phyloP scores from a whole-genome alignment of 2,113 vertebrate genomes.

The Gambusia affinis region DNA sequence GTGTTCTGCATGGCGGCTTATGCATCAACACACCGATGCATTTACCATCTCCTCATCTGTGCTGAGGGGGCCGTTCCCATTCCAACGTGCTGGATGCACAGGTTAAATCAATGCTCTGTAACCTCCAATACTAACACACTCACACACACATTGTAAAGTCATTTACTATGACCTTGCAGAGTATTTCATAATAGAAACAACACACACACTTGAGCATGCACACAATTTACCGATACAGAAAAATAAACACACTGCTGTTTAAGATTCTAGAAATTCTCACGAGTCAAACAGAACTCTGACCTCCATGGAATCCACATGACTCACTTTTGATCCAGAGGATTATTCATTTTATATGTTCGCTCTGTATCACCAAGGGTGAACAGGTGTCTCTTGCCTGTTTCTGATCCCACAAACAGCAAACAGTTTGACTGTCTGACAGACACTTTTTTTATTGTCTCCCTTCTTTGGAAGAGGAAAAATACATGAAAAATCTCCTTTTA shows the following conservation, averaged over 20 bases:
- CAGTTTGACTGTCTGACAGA: too few species aligned
- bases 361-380: too few species aligned
- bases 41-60: constrained; percentile 83
- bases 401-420: too few species aligned
- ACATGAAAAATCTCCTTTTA: too few species aligned
- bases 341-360: too few species aligned
- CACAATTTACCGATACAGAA: too few species aligned
- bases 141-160: constrained; percentile 21
- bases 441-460: too few species aligned
- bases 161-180: constrained; percentile 66
- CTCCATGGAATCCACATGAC: background rate
- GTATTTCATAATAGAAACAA: background rate
- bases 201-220: background rate
- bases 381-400: too few species aligned
- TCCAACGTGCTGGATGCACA: constrained; percentile 79
- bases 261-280: too few species aligned
- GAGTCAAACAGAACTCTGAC: background rate
- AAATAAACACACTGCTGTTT: too few species aligned
- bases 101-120: constrained; percentile 89
- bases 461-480: too few species aligned
- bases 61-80: constrained; percentile 80
- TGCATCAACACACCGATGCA: constrained; percentile 86
- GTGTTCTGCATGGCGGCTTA: constrained; percentile 87
- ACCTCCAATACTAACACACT: constrained; percentile 74
- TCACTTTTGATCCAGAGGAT: too few species aligned